phyloP scores from a whole-genome alignment of 2,113 vertebrate species.

The Hippocampus abdominalis region DNA sequence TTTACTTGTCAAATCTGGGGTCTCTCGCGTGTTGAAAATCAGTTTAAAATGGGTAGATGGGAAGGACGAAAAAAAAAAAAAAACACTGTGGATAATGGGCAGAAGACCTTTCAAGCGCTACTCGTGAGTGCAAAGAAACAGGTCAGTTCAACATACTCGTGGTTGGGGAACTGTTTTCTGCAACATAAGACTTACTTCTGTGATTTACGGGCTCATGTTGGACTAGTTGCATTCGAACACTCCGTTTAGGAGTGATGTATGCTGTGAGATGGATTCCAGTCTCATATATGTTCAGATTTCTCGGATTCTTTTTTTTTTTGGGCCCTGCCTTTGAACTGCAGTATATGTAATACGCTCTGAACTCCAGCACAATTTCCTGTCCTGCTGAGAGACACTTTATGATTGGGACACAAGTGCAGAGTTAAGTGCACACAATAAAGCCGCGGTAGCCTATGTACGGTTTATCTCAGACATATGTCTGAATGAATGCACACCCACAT shows the following conservation, averaged over 20 bases:
- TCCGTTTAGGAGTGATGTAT: conserved; percentile 35
- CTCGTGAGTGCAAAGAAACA: not conserved
- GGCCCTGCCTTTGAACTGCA: conserved; percentile 58
- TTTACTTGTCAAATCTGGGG: too few relatives aligned
- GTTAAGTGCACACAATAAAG: conserved; percentile 16
- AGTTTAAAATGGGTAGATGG: too few relatives aligned
- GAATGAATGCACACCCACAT: conserved; percentile 16
- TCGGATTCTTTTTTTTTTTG: conserved; percentile 34
- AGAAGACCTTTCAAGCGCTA: too few relatives aligned
- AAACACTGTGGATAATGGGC: not conserved
- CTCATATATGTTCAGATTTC: conserved; percentile 61
- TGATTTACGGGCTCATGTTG: conserved; percentile 54
- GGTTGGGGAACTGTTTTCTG: not conserved
- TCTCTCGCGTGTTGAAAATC: too few relatives aligned
- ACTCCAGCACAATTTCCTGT: conserved; percentile 70
- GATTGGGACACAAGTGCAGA: conserved; percentile 54
- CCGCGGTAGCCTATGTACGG: conserved; percentile 7
- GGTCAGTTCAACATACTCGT: conserved; percentile 8
- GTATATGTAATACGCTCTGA: conserved; percentile 52
- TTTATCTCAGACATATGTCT: conserved; percentile 34
- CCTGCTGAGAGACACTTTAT: conserved; percentile 36
- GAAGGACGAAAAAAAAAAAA: not conserved
- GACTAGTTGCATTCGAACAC: conserved; percentile 28
- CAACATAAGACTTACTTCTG: not conserved
- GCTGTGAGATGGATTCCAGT: conserved; percentile 41